phyloP scores from a whole-genome alignment of 2,113 vertebrate genomes.

The Nycticorax nycticorax region DNA sequence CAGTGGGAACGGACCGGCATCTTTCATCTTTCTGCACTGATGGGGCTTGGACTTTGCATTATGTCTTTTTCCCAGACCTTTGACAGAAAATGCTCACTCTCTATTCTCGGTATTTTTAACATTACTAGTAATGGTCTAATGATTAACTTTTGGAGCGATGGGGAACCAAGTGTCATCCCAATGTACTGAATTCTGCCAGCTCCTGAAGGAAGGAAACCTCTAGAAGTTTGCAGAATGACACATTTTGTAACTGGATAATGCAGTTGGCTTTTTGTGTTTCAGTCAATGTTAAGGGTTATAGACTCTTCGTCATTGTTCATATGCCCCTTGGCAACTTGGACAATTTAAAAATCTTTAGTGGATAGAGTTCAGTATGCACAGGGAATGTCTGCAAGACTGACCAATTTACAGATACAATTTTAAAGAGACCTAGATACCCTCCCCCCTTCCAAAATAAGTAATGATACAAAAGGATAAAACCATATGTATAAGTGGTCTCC shows the following conservation, averaged over 20 bases:
- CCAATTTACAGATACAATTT: background rate
- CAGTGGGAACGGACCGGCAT: background rate
- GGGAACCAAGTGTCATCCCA: background rate
- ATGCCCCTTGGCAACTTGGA: background rate
- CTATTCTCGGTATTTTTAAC: background rate
- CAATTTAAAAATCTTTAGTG: background rate
- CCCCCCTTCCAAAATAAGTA: background rate
- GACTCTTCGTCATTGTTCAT: background rate
- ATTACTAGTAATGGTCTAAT: background rate
- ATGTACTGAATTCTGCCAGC: background rate
- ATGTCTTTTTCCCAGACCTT: constrained; percentile 11
- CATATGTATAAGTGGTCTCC: background rate
- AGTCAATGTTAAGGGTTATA: background rate
- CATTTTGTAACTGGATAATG: background rate
- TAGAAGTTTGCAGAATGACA: background rate
- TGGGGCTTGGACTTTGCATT: background rate
- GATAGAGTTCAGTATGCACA: background rate
- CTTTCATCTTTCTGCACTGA: background rate
- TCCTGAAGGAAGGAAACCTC: background rate
- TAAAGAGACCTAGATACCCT: background rate
- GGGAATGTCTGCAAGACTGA: background rate
- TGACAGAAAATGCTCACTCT: background rate
- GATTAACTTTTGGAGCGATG: background rate
- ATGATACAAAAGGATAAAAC: background rate
- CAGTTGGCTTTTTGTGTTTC: background rate